Conservation (phyloP, 2,113 vertebrate genomes). For the Barnardius zonarius region DNA sequence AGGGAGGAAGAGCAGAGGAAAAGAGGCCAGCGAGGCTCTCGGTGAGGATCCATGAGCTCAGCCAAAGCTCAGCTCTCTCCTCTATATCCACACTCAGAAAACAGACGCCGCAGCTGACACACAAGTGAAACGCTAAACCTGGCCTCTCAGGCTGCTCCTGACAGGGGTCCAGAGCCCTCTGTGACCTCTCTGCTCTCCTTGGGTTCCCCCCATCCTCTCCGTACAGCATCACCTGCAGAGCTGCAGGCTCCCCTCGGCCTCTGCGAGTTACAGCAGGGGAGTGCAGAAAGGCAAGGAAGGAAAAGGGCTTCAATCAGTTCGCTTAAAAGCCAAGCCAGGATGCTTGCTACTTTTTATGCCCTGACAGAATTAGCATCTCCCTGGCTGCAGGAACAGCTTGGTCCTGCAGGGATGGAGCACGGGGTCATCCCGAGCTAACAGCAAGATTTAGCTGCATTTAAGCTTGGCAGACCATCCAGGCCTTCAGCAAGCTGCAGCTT, state of each 20-base stretch:
- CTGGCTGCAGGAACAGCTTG: background rate
- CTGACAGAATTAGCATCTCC: background rate
- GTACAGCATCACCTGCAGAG: background rate
- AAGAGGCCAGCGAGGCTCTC: background rate
- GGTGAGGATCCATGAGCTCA: fast-evolving
- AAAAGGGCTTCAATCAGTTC: background rate
- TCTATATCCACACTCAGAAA: background rate
- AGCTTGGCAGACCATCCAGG: background rate
- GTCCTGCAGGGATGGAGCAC: background rate
- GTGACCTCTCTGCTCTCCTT: background rate
- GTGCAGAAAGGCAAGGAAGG: background rate
- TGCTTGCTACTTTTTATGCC: background rate
- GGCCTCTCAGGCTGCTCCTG: background rate
- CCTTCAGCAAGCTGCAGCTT: background rate
- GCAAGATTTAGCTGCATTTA: background rate
- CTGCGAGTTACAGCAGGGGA: fast-evolving
- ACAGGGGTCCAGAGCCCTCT: background rate
- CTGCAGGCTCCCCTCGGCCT: background rate
- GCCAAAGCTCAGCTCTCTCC: background rate
- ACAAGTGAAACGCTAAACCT: background rate
- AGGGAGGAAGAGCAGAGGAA: constrained; percentile 21
- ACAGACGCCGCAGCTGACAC: background rate
- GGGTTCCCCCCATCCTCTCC: background rate
- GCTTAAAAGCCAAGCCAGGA: background rate
- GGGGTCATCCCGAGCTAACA: background rate